phyloP scores from a whole-genome alignment of 2,797 vertebrate genomes.

The Sternarchorhynchus goeldii region DNA sequence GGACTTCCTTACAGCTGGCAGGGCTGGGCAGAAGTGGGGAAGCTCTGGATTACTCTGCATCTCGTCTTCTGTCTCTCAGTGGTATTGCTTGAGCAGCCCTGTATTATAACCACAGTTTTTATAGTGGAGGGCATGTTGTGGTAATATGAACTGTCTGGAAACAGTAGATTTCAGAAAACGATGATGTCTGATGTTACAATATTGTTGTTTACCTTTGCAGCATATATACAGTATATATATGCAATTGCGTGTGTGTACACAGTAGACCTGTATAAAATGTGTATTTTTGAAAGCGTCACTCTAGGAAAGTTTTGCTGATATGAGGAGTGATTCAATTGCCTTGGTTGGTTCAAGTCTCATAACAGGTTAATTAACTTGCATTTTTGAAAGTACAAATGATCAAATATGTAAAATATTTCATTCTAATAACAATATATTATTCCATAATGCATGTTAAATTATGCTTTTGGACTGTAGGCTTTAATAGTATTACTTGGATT shows the following conservation, averaged over 20 bases:
- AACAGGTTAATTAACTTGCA: too few relatives aligned
- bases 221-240: too few relatives aligned
- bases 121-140: slow-evolving; percentile 54
- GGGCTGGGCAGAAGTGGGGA: slow-evolving; percentile 56
- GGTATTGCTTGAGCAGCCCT: slow-evolving; percentile 41
- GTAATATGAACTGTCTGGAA: slow-evolving; percentile 59
- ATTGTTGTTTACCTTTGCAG: too few relatives aligned
- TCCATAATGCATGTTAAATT: not conserved
- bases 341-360: too few relatives aligned
- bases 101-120: slow-evolving; percentile 48
- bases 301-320: too few relatives aligned
- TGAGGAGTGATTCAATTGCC: too few relatives aligned
- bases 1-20: slow-evolving; percentile 49
- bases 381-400: too few relatives aligned
- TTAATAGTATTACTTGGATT: not conserved
- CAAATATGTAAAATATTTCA: too few relatives aligned
- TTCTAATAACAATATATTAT: not conserved
- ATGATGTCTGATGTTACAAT: not conserved
- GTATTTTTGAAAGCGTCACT: too few relatives aligned
- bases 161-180: slow-evolving; percentile 50
- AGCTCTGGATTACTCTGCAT: slow-evolving; percentile 40
- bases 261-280: too few relatives aligned
- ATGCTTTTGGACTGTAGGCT: too few relatives aligned
- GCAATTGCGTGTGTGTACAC: too few relatives aligned
- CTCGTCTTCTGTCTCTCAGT: slow-evolving; percentile 48